phyloP scores from a whole-genome alignment of 2,797 vertebrate species.

The Phalloptychus januarius region DNA sequence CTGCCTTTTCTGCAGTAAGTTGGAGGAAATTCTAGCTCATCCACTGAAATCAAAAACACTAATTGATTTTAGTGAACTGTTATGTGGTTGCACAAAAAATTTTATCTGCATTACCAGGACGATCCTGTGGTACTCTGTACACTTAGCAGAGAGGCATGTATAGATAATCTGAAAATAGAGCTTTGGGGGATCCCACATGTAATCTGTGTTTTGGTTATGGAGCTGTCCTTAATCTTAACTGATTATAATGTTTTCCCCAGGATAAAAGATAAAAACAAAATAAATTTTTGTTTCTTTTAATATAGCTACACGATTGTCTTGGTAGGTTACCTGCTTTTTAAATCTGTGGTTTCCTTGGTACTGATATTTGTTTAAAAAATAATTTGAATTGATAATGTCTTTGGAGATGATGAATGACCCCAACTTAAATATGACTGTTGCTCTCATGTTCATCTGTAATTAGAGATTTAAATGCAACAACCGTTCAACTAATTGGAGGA shows the following conservation, averaged over 20 bases:
- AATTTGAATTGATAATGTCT: not conserved
- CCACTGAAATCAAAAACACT: not conserved
- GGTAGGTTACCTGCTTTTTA: not conserved
- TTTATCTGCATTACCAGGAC: not conserved
- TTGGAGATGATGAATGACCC: not conserved
- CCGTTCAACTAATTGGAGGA: not conserved
- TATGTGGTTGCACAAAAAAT: not conserved
- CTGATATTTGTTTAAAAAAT: not conserved
- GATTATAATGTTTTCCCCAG: not conserved
- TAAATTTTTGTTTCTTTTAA: not conserved
- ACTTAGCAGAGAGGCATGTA: not conserved
- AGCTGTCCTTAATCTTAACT: not conserved
- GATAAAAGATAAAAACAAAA: not conserved
- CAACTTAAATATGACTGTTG: not conserved
- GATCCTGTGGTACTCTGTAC: not conserved
- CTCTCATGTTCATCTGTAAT: not conserved
- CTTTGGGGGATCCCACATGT: not conserved
- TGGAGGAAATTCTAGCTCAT: not conserved
- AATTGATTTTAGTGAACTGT: not conserved
- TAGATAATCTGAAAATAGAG: not conserved
- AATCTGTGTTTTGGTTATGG: not conserved
- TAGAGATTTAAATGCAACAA: not conserved
- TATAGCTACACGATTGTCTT: not conserved
- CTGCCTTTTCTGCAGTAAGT: not conserved
- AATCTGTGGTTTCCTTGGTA: not conserved